A percentile compares a stretch with the other conserved stretches of the same genome.
Evolutionary conservation across 30 jellyfish, hydroid and myxozoan genomes (phyloP).

Genomic region (Mastigias papua): DNA sequence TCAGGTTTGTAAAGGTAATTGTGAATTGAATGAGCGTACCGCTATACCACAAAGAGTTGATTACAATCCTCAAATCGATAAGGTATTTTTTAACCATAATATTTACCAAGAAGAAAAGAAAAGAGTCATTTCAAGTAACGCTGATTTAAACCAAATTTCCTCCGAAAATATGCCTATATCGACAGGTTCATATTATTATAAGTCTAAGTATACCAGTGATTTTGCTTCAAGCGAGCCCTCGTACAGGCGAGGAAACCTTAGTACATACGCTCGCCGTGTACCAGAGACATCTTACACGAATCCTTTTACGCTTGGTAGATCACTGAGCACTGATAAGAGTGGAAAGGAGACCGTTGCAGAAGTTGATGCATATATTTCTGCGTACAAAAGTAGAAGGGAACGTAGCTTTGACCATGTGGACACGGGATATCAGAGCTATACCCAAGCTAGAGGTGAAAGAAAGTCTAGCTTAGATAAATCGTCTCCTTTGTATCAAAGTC

Average conservation of each 20-base stretch:
- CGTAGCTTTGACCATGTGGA: conserved; percentile 69
- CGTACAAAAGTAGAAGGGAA: conserved; percentile 74
- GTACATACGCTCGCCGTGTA: neutral
- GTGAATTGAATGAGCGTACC: conserved; percentile 33
- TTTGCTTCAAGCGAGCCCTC: conserved; percentile 9
- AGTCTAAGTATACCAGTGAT: conserved; percentile 21
- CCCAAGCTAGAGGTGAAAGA: conserved; percentile 43
- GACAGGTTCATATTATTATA: conserved; percentile 26
- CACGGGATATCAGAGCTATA: conserved; percentile 3
- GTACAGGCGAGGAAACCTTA: neutral
- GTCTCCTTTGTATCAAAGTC: conserved; percentile 6
- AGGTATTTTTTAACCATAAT: too few relatives aligned
- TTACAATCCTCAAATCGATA: conserved; percentile 5
- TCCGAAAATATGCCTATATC: conserved; percentile 11
- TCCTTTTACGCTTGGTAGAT: conserved; percentile 12
- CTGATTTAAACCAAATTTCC: neutral
- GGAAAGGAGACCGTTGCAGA: conserved; percentile 70
- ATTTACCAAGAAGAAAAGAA: conserved; percentile 7
- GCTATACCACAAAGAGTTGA: conserved; percentile 37
- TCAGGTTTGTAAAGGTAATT: conserved; percentile 14
- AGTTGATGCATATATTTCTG: conserved; percentile 69
- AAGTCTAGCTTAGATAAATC: conserved; percentile 54
- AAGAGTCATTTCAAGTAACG: neutral
- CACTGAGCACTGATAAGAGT: conserved; percentile 36
- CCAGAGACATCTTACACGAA: conserved; percentile 28